A percentile compares a stretch with the other conserved stretches of the same genome.
Evolutionary conservation across 2,888 invertebrate genomes (phyloP).

Genomic region (Drosophila putrida): DNA sequence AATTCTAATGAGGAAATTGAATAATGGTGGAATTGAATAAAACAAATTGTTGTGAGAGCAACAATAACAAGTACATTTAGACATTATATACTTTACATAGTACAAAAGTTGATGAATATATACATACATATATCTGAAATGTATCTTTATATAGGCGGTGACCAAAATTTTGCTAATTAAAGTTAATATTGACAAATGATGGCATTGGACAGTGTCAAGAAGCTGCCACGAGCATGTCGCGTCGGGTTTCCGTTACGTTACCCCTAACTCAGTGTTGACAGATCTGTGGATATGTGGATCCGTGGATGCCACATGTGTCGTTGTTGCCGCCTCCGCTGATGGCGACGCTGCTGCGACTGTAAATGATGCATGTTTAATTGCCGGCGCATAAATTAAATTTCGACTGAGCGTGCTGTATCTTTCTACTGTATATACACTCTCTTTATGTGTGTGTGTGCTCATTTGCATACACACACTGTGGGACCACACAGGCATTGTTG

Average conservation of each 20-base stretch:
- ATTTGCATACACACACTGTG: constrained; percentile 51
- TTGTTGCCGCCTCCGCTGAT: constrained; percentile 59
- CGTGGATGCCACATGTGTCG: constrained; percentile 57
- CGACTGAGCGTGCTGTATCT: constrained; percentile 49
- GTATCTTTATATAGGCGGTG: constrained; percentile 7
- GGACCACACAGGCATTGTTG: constrained; percentile 52
- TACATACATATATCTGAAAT: constrained; percentile 6
- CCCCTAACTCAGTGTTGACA: constrained; percentile 54
- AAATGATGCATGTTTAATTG: constrained; percentile 82
- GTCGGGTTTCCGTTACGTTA: constrained; percentile 38
- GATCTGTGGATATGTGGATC: constrained; percentile 66
- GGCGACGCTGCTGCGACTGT: constrained; percentile 62
- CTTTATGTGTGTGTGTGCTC: constrained; percentile 35
- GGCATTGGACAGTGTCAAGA: constrained; percentile 73
- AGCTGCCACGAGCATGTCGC: constrained; percentile 28
- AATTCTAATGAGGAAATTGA: constrained; percentile 26
- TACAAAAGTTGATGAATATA: constrained; percentile 9
- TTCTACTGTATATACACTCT: constrained; percentile 11
- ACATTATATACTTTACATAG: constrained; percentile 10
- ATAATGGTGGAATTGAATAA: constrained; percentile 54
- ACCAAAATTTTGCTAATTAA: constrained; percentile 74
- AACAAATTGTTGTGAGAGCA: constrained; percentile 63
- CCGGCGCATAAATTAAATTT: constrained; percentile 80
- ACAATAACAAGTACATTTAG: constrained; percentile 25
- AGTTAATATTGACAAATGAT: constrained; percentile 81